A percentile compares a stretch with the other conserved stretches of the same genome.
Conservation (phyloP, 2,113 vertebrate genomes). For the Vombatus ursinus region DNA sequence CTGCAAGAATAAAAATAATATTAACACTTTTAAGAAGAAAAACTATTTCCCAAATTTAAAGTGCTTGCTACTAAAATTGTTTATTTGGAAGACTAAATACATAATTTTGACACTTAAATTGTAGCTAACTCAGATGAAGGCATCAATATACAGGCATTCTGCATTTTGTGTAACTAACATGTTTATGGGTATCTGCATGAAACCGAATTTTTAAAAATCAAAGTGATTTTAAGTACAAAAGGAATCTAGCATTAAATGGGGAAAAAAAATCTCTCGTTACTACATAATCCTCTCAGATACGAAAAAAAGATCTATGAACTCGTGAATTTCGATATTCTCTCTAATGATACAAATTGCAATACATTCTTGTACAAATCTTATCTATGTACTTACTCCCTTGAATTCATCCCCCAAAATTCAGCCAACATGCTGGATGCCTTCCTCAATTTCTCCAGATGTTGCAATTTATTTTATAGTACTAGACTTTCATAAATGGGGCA, state of each 20-base stretch:
- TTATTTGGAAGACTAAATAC: background rate
- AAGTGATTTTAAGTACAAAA: constrained; percentile 4
- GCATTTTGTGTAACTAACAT: background rate
- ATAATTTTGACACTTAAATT: background rate
- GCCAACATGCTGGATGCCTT: background rate
- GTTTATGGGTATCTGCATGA: constrained; percentile 15
- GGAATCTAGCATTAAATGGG: constrained; percentile 4
- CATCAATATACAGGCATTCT: constrained; percentile 1
- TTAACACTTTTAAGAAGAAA: constrained; percentile 30
- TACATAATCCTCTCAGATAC: background rate
- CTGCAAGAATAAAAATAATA: constrained; percentile 59
- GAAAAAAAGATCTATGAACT: background rate
- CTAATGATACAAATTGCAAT: background rate
- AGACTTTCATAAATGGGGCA: constrained; percentile 25
- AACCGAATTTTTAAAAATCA: constrained; percentile 20
- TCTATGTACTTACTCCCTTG: background rate
- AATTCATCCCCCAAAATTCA: background rate
- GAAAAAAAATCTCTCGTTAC: background rate
- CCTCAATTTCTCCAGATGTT: background rate
- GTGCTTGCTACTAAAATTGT: background rate
- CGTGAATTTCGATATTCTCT: background rate
- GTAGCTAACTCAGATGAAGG: constrained; percentile 32
- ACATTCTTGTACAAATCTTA: background rate
- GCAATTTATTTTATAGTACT: constrained; percentile 22
- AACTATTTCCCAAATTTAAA: constrained; percentile 25